These are phyloP conservation scores for Morone chrysops DNA, from an alignment of 2,113 vertebrate species.

Conservation along the genomic window DNA sequence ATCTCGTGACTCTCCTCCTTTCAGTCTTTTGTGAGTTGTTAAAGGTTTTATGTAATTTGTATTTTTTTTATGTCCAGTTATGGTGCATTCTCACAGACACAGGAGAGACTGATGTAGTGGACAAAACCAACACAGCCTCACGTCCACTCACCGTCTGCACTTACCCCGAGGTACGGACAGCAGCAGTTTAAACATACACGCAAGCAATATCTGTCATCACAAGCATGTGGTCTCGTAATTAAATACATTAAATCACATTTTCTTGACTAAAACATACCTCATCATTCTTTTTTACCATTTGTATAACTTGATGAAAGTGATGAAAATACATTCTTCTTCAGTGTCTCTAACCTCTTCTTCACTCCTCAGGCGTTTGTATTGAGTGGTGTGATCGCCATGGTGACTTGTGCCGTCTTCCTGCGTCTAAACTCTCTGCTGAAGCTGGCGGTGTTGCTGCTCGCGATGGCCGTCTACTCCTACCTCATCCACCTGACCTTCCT, in stretches of 20 bases:
- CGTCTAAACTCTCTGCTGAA: slow-evolving; percentile 95
- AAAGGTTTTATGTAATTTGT: background rate
- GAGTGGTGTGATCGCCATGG: slow-evolving; percentile 95
- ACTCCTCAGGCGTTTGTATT: slow-evolving; percentile 90
- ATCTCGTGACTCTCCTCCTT: background rate
- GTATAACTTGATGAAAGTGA: too few relatives aligned
- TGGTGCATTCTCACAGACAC: slow-evolving; percentile 91
- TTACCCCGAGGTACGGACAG: slow-evolving; percentile 90
- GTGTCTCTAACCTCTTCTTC: background rate
- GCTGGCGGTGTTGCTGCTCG: slow-evolving; percentile 92
- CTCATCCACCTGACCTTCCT: slow-evolving; percentile 92
- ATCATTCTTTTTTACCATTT: background rate
- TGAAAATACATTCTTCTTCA: background rate
- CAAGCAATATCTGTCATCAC: background rate
- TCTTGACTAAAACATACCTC: background rate
- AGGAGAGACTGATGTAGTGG: slow-evolving; percentile 83
- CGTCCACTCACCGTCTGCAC: slow-evolving; percentile 86
- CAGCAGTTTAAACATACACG: background rate
- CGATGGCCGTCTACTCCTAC: slow-evolving; percentile 90
- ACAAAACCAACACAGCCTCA: slow-evolving; percentile 72
- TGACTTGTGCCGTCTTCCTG: slow-evolving; percentile 96
- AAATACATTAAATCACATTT: background rate
- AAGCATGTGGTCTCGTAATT: background rate
- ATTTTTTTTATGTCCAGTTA: slow-evolving; percentile 80
- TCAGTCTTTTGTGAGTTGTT: background rate